Evolutionary conservation across 1,140 invertebrate species (phyloP).

Genomic region (Procambarus clarkii): DNA sequence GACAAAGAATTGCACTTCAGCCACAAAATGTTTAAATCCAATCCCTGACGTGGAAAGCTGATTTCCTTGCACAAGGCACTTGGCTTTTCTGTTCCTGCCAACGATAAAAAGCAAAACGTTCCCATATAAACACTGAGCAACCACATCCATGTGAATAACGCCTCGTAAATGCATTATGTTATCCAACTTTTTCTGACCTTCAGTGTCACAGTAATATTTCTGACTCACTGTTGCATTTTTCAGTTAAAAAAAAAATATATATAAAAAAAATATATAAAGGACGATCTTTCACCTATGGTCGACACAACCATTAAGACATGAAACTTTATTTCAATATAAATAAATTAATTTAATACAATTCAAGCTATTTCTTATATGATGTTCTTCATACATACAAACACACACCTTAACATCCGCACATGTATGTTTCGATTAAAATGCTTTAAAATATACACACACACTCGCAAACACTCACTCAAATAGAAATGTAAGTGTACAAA

Average conservation of each 20-base stretch:
- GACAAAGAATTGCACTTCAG: conserved; percentile 60
- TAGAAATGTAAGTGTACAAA: conserved; percentile 8
- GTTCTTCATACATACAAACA: neutral
- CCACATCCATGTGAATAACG: neutral
- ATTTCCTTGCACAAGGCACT: conserved; percentile 67
- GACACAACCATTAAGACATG: conserved; percentile 24
- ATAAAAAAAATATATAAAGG: no score
- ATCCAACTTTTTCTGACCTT: neutral
- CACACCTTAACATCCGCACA: neutral
- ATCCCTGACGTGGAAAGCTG: conserved; percentile 66
- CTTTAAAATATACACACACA: neutral
- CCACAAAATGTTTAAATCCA: conserved; percentile 51
- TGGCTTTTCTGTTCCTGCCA: conserved; percentile 56
- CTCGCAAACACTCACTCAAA: neutral
- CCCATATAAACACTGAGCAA: conserved; percentile 37
- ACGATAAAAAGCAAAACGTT: conserved; percentile 29
- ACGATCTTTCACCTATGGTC: neutral
- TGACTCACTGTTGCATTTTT: neutral
- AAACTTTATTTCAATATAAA: neutral
- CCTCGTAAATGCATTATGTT: conserved; percentile 19
- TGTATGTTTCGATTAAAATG: neutral
- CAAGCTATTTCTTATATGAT: neutral
- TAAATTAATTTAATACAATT: conserved; percentile 15
- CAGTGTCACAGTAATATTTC: neutral
- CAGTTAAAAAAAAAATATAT: neutral